Evolutionary conservation across 2,797 vertebrate species (phyloP), one percentile per base, ranked within the genome.

Genomic region (Malurus splendens): DNA sequence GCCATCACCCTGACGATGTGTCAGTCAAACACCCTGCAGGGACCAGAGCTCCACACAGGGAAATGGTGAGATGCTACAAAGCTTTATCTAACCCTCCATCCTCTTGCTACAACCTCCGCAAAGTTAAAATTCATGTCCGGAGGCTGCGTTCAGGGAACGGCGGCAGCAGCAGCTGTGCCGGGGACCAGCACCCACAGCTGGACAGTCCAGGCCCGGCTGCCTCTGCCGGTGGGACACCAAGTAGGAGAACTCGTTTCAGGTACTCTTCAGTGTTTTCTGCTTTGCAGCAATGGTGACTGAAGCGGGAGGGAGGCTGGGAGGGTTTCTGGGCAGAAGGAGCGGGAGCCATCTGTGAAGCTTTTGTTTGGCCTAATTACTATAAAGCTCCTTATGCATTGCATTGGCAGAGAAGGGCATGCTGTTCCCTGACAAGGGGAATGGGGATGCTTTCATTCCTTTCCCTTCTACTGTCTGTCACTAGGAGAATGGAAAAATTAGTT

Each of bases 21-120:
- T 97, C 98, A 98, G 95, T 97, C 97, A 93, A 97, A 96, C 95
- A 94, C 96, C 82, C 96, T 97, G 96, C 97, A 95, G 96, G 97
- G 96, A 96, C 96, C 96, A 75, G 96, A 97, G 93, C 95, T 97
- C 55, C 95, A 96, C 88, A 59, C 96, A 75, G 97, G 97, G 97
- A 98, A 98, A 98, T 98, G 98, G 98, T 98, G 98, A 98, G 98
- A 98, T 98, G 98, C 97, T 98, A 97, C 96, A 97, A 96, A 89
- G 96, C 93, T 95, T 94, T 97, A 91, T 96, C 96, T 96, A 96
- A 95, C 94, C 96, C 96, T 90, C 89, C 97, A 85, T 90, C 95
- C 65, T 96, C 97, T 96, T 97, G 96, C 95, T 97, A 97, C 96
- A 95, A 97, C 96, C 98, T 98, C 95, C 97, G 33, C 96, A 98